Conservation (phyloP, 2,797 vertebrate species). For the Tragopan temminckii region DNA sequence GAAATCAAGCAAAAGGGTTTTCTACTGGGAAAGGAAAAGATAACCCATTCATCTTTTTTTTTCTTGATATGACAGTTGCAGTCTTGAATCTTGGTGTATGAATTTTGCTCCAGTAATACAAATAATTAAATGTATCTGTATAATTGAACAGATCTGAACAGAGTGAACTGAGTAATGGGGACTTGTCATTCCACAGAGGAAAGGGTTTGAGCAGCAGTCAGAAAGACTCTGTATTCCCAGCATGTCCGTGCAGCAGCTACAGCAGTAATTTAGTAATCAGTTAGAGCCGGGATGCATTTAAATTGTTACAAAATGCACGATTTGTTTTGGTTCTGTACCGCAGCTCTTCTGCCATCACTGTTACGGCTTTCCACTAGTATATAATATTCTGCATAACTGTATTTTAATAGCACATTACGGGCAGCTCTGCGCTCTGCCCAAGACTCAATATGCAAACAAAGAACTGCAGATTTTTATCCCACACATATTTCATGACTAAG, state of each 20-base stretch:
- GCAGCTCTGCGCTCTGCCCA: not conserved
- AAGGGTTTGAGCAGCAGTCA: slow-evolving; percentile 4
- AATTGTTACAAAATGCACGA: slow-evolving; percentile 42
- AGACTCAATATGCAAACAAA: slow-evolving; percentile 36
- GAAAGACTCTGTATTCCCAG: not conserved
- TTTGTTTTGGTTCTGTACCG: slow-evolving; percentile 48
- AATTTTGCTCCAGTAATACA: not conserved
- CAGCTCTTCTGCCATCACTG: slow-evolving; percentile 5
- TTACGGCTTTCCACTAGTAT: slow-evolving; percentile 27
- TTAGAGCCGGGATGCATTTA: slow-evolving; percentile 32
- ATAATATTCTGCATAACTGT: slow-evolving; percentile 25
- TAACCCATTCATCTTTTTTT: not conserved
- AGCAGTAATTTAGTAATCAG: slow-evolving; percentile 57
- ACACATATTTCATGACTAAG: not conserved
- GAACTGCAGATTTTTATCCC: slow-evolving; percentile 33
- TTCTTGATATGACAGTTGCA: not conserved
- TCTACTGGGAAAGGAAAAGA: not conserved
- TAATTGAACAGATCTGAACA: not conserved
- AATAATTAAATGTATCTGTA: slow-evolving; percentile 9
- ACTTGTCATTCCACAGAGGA: slow-evolving; percentile 23
- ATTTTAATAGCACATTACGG: slow-evolving; percentile 22
- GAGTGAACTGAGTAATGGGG: not conserved
- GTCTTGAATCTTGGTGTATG: not conserved
- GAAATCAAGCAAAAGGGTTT: not conserved
- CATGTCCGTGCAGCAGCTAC: slow-evolving; percentile 22